Evolutionary conservation across 2,888 invertebrate genomes (phyloP).

Genomic region (Nebria salina): DNA sequence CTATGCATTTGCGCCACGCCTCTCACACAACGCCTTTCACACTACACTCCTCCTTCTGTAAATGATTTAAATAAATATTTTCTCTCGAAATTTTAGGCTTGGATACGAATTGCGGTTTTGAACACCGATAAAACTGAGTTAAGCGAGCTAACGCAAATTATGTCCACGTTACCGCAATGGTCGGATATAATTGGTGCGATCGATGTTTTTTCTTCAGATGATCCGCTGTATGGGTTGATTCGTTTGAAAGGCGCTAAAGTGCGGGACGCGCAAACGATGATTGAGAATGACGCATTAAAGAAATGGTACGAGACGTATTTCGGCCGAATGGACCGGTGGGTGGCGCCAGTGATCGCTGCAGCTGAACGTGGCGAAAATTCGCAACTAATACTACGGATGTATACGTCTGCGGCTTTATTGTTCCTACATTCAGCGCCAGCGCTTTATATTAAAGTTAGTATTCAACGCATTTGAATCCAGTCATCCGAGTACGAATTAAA

Average conservation of each 20-base stretch:
- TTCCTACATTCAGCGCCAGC: conserved; percentile 56
- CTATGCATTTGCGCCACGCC: too few relatives aligned
- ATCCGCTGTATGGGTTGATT: conserved; percentile 56
- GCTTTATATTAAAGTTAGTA: conserved; percentile 52
- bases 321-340: conserved; percentile 55
- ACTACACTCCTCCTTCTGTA: too few relatives aligned
- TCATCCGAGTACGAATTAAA: background rate
- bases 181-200: background rate
- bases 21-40: too few relatives aligned
- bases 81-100: background rate
- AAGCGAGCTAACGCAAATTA: conserved; percentile 2
- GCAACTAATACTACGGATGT: conserved; percentile 55
- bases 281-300: conserved; percentile 45
- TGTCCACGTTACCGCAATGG: conserved; percentile 23
- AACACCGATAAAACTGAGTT: conserved; percentile 21
- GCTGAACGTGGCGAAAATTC: conserved; percentile 53
- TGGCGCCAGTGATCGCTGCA: conserved; percentile 53
- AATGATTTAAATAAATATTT: background rate
- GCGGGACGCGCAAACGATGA: conserved; percentile 10
- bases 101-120: conserved; percentile 31
- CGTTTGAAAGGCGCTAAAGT: conserved; percentile 46
- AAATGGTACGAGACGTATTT: conserved; percentile 57
- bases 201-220: conserved; percentile 46
- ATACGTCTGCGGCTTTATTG: conserved; percentile 55
- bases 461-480: too few relatives aligned